Evolutionary conservation across 1,140 invertebrate genomes (phyloP), one percentile per base, ranked within the genome.

Genomic region (Danaus plexippus): DNA sequence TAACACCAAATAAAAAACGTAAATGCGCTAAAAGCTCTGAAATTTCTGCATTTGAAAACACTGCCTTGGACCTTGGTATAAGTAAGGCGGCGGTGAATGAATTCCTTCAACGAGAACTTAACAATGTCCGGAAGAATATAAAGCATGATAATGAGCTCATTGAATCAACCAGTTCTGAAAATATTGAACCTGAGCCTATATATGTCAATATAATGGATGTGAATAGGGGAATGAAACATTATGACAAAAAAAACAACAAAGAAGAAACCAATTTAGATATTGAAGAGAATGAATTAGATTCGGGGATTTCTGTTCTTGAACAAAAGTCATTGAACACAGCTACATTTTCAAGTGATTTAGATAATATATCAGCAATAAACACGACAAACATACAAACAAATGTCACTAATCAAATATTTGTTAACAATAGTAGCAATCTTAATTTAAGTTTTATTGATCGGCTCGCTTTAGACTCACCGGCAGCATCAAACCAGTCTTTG

Each of bases 391-490:
- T 81, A 60, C 76, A 81, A 50, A 77, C 69, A 9, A 84, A 70
- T 67, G 54, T 84, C 0, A 77, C 65, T 11, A 86, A 83, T 53
- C 78, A 85, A 69, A 67, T 84, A 61, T 74, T 83, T 55, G 62
- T 85, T 9, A 83, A 78, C 45, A 85, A 82, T 48, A 63, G 69
- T 1, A 76, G 61, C 49, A 87, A 87, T 63, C 61, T 87, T 9
- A 87, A 75, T 59, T 64, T 88, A 54, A 88, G 86, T 68, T 88
- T 88, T 42, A 88, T 88, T 32, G 87, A 88, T 52, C 75, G 79
- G 54, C 67, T 88, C 9, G 81, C 76, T 5, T 63, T 88, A 32
- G 83, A 87, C 50, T 83, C 82, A 9, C 81, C 84, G 2, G 69
- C 64, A 47, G 52, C 63, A 6, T 76, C 77, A 9, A 85, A 82